Evolutionary conservation across 92 coral and sea anemone genomes (phyloP).

Genomic region (Phymanthus crucifer): DNA sequence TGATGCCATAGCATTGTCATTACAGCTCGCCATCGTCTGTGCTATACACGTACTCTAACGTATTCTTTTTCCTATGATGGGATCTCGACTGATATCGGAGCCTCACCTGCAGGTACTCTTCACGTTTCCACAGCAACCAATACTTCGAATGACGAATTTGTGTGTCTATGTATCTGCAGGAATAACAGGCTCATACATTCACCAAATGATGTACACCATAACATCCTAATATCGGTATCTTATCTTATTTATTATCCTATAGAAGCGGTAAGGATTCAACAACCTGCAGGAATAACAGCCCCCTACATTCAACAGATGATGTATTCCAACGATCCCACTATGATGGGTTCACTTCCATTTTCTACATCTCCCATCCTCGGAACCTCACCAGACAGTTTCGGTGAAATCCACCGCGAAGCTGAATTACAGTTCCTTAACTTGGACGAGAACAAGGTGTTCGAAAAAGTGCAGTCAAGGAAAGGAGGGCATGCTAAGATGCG

Average conservation of each 20-base stretch:
- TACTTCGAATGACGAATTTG: too few relatives aligned
- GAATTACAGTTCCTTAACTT: conserved; percentile 70
- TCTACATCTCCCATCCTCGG: conserved; percentile 35
- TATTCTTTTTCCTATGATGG: too few relatives aligned
- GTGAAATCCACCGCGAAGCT: conserved; percentile 32
- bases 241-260: neutral
- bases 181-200: too few relatives aligned
- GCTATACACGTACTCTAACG: too few relatives aligned
- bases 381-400: conserved; percentile 21
- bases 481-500: conserved; percentile 46
- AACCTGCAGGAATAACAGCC: neutral
- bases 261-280: neutral
- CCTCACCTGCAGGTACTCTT: too few relatives aligned
- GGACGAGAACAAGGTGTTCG: conserved; percentile 40
- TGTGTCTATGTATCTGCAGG: too few relatives aligned
- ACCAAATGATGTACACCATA: too few relatives aligned
- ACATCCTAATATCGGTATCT: too few relatives aligned
- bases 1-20: too few relatives aligned
- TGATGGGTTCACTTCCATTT: conserved; percentile 1
- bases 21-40: too few relatives aligned
- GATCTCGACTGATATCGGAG: too few relatives aligned
- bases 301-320: neutral
- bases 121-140: too few relatives aligned
- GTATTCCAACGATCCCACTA: neutral
- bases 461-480: conserved; percentile 74